These are phyloP conservation scores for Ascaphus truei DNA, from an alignment of 2,113 vertebrate species.

Conservation along the genomic window DNA sequence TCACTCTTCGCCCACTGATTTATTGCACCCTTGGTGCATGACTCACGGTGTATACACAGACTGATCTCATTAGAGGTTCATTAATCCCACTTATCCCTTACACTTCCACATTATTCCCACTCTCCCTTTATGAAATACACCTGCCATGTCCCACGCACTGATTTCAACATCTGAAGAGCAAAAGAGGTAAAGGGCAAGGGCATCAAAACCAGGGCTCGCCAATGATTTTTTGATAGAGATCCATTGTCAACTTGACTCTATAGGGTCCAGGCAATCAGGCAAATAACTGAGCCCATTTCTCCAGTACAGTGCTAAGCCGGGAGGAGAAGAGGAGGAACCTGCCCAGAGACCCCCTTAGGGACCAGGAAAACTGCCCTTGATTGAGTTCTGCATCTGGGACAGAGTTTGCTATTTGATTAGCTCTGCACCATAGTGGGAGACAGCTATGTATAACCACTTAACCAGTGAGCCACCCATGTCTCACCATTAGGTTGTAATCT, in stretches of 20 bases:
- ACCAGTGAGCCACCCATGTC: too few species aligned
- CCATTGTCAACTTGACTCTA: not conserved
- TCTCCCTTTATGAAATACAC: not conserved
- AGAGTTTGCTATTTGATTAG: too few species aligned
- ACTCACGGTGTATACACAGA: constrained; percentile 47
- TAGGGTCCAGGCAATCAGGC: too few species aligned
- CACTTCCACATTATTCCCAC: not conserved
- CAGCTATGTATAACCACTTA: too few species aligned
- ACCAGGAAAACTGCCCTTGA: too few species aligned
- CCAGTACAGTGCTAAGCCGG: too few species aligned
- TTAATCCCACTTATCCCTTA: constrained; percentile 24
- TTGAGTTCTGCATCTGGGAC: too few species aligned
- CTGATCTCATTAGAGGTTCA: constrained; percentile 47
- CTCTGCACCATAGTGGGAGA: too few species aligned
- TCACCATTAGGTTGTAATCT: too few species aligned
- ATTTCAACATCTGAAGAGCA: not conserved
- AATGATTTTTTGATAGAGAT: not conserved
- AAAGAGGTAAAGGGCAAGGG: not conserved
- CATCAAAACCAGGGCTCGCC: not conserved
- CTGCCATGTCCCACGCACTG: not conserved
- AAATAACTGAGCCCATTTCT: too few species aligned
- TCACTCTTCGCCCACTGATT: constrained; percentile 42
- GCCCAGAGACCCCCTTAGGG: too few species aligned
- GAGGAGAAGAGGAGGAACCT: too few species aligned
- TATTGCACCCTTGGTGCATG: constrained; percentile 41